Base-by-base conservation (phyloP, 2,797 vertebrate genomes). In the Falco concolor region DNA sequence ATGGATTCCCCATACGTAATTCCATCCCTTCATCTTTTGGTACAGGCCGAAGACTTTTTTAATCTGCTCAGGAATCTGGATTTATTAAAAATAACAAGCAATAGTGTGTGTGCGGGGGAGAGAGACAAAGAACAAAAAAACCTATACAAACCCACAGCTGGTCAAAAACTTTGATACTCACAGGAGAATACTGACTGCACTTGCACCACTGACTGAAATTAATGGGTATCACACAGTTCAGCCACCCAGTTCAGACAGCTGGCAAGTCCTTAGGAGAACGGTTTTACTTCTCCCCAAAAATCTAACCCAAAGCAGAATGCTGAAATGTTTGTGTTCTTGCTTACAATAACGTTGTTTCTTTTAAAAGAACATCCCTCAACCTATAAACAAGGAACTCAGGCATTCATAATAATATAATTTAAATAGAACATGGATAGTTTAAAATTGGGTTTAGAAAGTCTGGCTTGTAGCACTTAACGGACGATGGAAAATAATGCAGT, bases 401-500 rank as follows among this genome's bases (percentile, higher is more conserved):
- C 67, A 45, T 61, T 81, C 74, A 34, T 38, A 90, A 56, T 45
- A 79, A 57, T 57, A 44, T 20, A 78, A 80, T 28, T 30, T 59
- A 56, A 87, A 30, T 16, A 80, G 34, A 65, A 53, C 49, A 75
- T 30, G 65, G 64, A 91, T 69, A 87, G 44, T 72, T 93, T 93
- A 90, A 91, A 90, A 95, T 63, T 52, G 21, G 40, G n/a, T 96
- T 95, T 2, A 89, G 92, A 80, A 95, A 68, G 30, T 56, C 74
- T 92, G 84, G 42, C 67, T 90, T 52, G 53, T 52, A 59, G 56
- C 2, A 6, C 59, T 89, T 91, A 93, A 91, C 56, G 74, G 78
- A 85, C 82, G 84, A 91, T 74, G 88, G 90, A 96, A 96, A 95
- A 96, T 90, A 87, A 90, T 0, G 0, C 54, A 90, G 63, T 93